Conservation (phyloP, 2,888 invertebrate species). For the Plagodis dolabraria region DNA sequence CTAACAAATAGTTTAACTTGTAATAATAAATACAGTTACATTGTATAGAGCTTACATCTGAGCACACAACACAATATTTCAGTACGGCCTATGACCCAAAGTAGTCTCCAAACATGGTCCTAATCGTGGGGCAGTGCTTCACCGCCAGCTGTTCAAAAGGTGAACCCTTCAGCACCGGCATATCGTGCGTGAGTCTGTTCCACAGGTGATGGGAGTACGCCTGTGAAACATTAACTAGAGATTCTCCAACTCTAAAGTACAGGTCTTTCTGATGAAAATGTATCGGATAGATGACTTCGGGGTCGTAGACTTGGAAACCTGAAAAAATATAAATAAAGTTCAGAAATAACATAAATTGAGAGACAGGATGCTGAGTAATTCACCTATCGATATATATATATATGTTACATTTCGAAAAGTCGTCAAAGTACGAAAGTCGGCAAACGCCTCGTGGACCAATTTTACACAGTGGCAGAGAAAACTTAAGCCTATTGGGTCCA, state of each 20-base stretch:
- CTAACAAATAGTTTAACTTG: too few species aligned
- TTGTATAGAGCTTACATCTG: too few species aligned
- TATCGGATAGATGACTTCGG: slow-evolving; percentile 87
- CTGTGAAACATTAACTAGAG: slow-evolving; percentile 45
- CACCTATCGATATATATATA: too few species aligned
- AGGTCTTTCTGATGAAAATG: slow-evolving; percentile 84
- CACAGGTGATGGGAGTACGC: slow-evolving; percentile 46
- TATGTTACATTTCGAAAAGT: too few species aligned
- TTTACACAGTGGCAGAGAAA: too few species aligned
- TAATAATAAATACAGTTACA: too few species aligned
- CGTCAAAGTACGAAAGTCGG: too few species aligned
- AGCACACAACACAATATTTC: too few species aligned
- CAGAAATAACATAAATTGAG: too few species aligned
- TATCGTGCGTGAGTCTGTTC: slow-evolving; percentile 37
- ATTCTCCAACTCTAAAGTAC: slow-evolving; percentile 82
- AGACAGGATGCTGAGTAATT: too few species aligned
- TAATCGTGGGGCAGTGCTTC: slow-evolving; percentile 32
- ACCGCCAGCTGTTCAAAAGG: slow-evolving; percentile 40
- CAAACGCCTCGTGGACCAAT: too few species aligned
- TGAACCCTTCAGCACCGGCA: slow-evolving; percentile 39
- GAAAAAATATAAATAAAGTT: slow-evolving; percentile 13
- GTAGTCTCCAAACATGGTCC: slow-evolving; percentile 10
- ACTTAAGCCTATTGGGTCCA: too few species aligned
- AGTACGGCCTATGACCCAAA: slow-evolving; percentile 15
- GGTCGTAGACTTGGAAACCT: slow-evolving; percentile 85